These are phyloP conservation scores for Nezara viridula DNA, from an alignment of 2,888 invertebrate species.

Conservation along the genomic window DNA sequence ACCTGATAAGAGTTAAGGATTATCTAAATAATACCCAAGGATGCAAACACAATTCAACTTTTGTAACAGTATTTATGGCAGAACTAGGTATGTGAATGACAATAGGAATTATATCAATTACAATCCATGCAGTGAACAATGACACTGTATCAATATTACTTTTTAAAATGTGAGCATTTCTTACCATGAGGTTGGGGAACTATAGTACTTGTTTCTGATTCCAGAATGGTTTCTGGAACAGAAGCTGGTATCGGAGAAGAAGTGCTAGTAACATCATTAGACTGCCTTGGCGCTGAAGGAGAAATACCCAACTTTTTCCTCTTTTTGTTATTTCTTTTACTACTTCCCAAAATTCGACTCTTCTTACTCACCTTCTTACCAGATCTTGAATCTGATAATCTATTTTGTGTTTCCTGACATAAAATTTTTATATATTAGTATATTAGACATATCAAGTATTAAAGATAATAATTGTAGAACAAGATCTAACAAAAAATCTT, in stretches of 20 bases:
- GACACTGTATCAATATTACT: too few relatives aligned
- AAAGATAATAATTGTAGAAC: not conserved
- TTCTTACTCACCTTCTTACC: slow-evolving; percentile 62
- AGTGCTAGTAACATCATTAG: not conserved
- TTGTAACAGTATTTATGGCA: too few relatives aligned
- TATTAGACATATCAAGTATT: not conserved
- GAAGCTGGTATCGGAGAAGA: slow-evolving; percentile 25
- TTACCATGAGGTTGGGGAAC: slow-evolving; percentile 28
- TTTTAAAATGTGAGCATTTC: too few relatives aligned
- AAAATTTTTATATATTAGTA: slow-evolving; percentile 24
- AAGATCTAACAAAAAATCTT: too few relatives aligned
- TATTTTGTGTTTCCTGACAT: slow-evolving; percentile 56
- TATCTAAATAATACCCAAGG: too few relatives aligned
- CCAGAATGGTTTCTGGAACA: not conserved
- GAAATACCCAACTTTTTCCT: slow-evolving; percentile 61
- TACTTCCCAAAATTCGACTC: slow-evolving; percentile 62
- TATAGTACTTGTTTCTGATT: not conserved
- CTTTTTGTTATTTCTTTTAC: slow-evolving; percentile 64
- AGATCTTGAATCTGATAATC: slow-evolving; percentile 59
- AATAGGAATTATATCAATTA: too few relatives aligned
- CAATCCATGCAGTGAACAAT: too few relatives aligned
- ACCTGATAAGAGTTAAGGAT: too few relatives aligned
- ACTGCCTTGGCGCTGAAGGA: not conserved
- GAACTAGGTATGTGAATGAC: too few relatives aligned
- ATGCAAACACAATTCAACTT: too few relatives aligned